Evolutionary conservation across 2,888 invertebrate species (phyloP).

Genomic region (Trissolcus japonicus): DNA sequence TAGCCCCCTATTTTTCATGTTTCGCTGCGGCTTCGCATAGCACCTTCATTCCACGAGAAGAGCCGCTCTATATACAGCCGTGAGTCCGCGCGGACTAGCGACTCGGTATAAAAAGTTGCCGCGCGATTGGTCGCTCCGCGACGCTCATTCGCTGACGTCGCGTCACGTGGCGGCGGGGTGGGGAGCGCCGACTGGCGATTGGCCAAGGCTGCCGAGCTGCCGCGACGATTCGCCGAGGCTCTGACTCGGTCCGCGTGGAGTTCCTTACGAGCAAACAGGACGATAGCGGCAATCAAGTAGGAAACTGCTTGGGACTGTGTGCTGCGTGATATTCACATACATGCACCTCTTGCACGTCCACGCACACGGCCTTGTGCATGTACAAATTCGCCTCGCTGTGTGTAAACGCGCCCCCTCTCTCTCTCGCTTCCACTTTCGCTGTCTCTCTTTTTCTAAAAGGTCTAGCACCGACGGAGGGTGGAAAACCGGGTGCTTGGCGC

Average conservation of each 20-base stretch:
- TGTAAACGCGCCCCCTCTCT: constrained; percentile 50
- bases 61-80: constrained; percentile 41
- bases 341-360: constrained; percentile 64
- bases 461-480: constrained; percentile 61
- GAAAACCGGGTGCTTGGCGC: constrained; percentile 74
- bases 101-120: constrained; percentile 57
- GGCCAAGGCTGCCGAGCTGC: constrained; percentile 57
- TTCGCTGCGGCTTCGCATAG: constrained; percentile 76
- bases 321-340: constrained; percentile 75
- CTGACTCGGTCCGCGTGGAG: constrained; percentile 69
- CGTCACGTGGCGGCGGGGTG: constrained; percentile 15
- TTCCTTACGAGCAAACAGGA: constrained; percentile 69
- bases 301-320: constrained; percentile 76
- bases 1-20: constrained; percentile 77
- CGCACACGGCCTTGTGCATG: constrained; percentile 59
- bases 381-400: constrained; percentile 39
- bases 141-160: constrained; percentile 66
- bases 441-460: constrained; percentile 59
- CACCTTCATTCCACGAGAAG: constrained; percentile 72
- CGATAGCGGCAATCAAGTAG: constrained; percentile 77
- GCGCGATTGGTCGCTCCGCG: constrained; percentile 62
- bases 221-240: constrained; percentile 64
- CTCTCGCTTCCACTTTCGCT: constrained; percentile 29
- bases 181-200: constrained; percentile 54
- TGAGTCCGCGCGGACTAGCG: constrained; percentile 71